These are phyloP conservation scores for Troilus luridus DNA, from an alignment of 2,888 invertebrate species.

Conservation along the genomic window DNA sequence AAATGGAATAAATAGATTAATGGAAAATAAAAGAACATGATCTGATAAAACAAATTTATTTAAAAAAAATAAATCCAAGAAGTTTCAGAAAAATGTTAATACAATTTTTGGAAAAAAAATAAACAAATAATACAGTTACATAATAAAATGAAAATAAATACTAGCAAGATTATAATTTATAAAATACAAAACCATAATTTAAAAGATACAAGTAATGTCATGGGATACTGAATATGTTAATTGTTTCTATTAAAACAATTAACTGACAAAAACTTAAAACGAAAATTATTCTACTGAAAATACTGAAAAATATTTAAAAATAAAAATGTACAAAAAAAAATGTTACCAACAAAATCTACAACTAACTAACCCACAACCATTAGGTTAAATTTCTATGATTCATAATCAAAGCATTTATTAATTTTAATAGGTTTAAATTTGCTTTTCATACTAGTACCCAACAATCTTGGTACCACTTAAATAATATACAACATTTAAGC, in stretches of 20 bases:
- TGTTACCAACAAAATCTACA: background rate
- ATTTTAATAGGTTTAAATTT: background rate
- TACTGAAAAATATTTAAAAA: background rate
- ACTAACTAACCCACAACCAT: constrained; percentile 42
- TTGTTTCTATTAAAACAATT: background rate
- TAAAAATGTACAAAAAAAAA: constrained; percentile 17
- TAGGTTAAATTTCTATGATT: background rate
- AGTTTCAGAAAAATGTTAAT: background rate
- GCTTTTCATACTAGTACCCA: background rate
- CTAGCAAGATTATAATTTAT: constrained; percentile 3
- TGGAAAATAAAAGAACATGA: background rate
- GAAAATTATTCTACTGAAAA: background rate
- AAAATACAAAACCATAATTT: background rate
- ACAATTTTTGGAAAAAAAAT: background rate
- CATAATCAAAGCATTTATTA: background rate
- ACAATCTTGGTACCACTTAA: background rate
- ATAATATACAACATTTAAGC: constrained; percentile 49
- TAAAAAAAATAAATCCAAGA: background rate
- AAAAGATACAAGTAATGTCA: background rate
- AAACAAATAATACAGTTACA: constrained; percentile 1
- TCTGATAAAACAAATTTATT: background rate
- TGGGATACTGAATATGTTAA: background rate
- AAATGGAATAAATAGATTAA: background rate
- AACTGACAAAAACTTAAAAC: background rate
- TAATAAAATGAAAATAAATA: constrained; percentile 18